phyloP scores from a whole-genome alignment of 2,888 invertebrate genomes.

The Dastarcus helophoroides region DNA sequence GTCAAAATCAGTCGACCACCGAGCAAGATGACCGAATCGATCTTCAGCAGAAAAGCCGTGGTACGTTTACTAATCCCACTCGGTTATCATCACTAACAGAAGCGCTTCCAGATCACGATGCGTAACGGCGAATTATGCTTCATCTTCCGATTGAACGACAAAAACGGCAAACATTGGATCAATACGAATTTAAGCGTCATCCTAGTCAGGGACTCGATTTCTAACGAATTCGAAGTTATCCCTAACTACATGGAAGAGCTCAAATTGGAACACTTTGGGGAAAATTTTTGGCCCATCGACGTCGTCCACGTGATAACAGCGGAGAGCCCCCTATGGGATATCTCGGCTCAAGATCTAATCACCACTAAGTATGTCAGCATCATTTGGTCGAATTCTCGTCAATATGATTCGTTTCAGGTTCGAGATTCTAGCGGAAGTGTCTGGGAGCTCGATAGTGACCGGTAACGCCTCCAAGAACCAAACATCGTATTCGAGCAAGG shows the following conservation, averaged over 20 bases:
- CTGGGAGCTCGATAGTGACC: slow-evolving; percentile 70
- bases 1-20: slow-evolving; percentile 51
- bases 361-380: slow-evolving; percentile 45
- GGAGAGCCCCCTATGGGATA: slow-evolving; percentile 64
- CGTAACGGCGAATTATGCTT: slow-evolving; percentile 55
- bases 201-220: slow-evolving; percentile 44
- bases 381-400: too few species aligned
- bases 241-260: slow-evolving; percentile 63
- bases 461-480: slow-evolving; percentile 61
- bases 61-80: slow-evolving; percentile 37
- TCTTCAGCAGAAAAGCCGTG: slow-evolving; percentile 60
- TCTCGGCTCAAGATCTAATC: slow-evolving; percentile 63
- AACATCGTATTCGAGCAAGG: slow-evolving; percentile 66
- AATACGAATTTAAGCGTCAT: slow-evolving; percentile 40
- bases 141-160: slow-evolving; percentile 71
- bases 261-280: slow-evolving; percentile 51
- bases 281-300: slow-evolving; percentile 73
- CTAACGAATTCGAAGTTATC: slow-evolving; percentile 54
- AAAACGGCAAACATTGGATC: slow-evolving; percentile 39
- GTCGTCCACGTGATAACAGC: slow-evolving; percentile 73
- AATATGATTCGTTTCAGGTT: slow-evolving; percentile 43
- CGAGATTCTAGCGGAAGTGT: slow-evolving; percentile 69
- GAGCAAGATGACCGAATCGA: slow-evolving; percentile 25
- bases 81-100: too few species aligned
- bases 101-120: slow-evolving; percentile 25